Percentiles rank a stretch among this genome's conserved stretches.
phyloP scores from a whole-genome alignment of 1,140 invertebrate species.

The Drosophila oshimai region DNA sequence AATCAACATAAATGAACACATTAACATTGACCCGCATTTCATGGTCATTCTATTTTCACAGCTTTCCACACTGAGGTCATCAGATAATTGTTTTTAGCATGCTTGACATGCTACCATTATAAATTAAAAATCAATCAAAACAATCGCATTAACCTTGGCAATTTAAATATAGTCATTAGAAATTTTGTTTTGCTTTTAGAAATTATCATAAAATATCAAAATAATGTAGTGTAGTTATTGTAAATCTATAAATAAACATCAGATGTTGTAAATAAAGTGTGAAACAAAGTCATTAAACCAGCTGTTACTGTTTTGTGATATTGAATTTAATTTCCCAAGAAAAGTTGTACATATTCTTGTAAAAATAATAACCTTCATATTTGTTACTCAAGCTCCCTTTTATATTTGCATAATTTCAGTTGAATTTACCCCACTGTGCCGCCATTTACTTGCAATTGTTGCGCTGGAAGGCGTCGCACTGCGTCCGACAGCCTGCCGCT shows the following conservation, averaged over 20 bases:
- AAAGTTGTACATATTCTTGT: too few species aligned
- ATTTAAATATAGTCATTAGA: neutral
- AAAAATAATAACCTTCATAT: too few species aligned
- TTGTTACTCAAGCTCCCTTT: too few species aligned
- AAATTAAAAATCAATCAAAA: constrained; percentile 15
- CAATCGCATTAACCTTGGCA: neutral
- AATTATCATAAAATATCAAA: neutral
- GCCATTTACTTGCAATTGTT: constrained; percentile 17
- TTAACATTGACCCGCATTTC: constrained; percentile 8
- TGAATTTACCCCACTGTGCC: neutral
- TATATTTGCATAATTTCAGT: too few species aligned
- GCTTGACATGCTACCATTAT: constrained; percentile 7
- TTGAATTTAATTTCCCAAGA: too few species aligned
- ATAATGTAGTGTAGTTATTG: too few species aligned
- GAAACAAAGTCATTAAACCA: too few species aligned
- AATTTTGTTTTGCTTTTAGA: neutral
- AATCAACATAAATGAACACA: neutral
- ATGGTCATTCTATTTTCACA: constrained; percentile 2
- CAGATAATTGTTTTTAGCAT: constrained; percentile 12
- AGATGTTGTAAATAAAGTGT: neutral
- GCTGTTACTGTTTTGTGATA: too few species aligned
- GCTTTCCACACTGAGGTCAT: constrained; percentile 1
- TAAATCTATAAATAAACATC: too few species aligned
- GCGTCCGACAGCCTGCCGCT: neutral
- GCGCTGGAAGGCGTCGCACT: constrained; percentile 22